These are phyloP conservation scores for Phaonia tiefii DNA, from an alignment of 2,888 invertebrate genomes.

Conservation along the genomic window DNA sequence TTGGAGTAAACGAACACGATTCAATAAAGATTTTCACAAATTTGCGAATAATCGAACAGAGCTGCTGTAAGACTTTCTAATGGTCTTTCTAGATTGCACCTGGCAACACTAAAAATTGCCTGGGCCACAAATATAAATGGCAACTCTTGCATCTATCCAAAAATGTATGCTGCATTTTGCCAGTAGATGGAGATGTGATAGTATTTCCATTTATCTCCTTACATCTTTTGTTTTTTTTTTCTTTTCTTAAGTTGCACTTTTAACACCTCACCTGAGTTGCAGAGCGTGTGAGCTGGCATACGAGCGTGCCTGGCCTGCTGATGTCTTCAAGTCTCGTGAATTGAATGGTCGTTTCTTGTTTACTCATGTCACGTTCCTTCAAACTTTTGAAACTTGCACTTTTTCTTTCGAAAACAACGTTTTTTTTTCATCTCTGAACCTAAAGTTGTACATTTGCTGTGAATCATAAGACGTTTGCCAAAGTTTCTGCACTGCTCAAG, in stretches of 20 bases:
- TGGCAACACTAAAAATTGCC: too few relatives aligned
- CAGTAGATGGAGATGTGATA: too few relatives aligned
- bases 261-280: slow-evolving; percentile 57
- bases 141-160: too few relatives aligned
- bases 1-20: too few relatives aligned
- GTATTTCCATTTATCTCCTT: not conserved
- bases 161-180: slow-evolving; percentile 23
- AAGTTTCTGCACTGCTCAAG: slow-evolving; percentile 44
- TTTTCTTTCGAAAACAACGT: slow-evolving; percentile 27
- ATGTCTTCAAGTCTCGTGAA: slow-evolving; percentile 33
- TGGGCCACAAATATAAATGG: too few relatives aligned
- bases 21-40: too few relatives aligned
- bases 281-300: not conserved
- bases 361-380: slow-evolving; percentile 56
- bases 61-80: too few relatives aligned
- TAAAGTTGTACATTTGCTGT: slow-evolving; percentile 45
- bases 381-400: slow-evolving; percentile 61
- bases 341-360: slow-evolving; percentile 52
- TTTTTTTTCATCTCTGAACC: slow-evolving; percentile 7
- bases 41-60: too few relatives aligned
- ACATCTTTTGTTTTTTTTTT: not conserved
- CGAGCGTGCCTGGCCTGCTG: not conserved
- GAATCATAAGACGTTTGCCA: slow-evolving; percentile 56
- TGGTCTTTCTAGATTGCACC: too few relatives aligned
- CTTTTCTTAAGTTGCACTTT: slow-evolving; percentile 48